A percentile compares a stretch with the other conserved stretches of the same genome.
These are phyloP conservation scores for Ophioninae sp. DNA, from an alignment of 2,888 invertebrate genomes.

Conservation along the genomic window DNA sequence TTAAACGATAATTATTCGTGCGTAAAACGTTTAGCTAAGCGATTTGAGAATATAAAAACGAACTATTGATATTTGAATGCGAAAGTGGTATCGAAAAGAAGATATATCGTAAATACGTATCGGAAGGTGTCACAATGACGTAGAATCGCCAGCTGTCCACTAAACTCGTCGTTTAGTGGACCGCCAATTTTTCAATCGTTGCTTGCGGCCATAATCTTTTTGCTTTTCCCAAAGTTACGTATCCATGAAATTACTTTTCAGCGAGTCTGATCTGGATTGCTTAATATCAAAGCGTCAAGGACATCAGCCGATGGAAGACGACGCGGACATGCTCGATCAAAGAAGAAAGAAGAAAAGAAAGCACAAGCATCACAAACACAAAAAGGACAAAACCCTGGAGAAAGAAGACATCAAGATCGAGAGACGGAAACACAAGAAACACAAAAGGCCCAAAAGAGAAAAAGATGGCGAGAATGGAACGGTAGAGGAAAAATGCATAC, in stretches of 20 bases:
- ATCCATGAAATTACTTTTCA: conserved; percentile 56
- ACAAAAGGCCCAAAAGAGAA: conserved; percentile 75
- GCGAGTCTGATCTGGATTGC: conserved; percentile 77
- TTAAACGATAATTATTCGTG: conserved; percentile 4
- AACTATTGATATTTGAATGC: background rate
- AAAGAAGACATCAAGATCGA: conserved; percentile 63
- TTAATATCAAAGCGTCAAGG: conserved; percentile 72
- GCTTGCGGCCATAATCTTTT: background rate
- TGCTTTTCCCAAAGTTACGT: background rate
- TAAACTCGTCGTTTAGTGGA: background rate
- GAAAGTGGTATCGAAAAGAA: background rate
- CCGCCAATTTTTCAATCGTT: background rate
- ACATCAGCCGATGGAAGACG: conserved; percentile 71
- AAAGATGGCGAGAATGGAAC: conserved; percentile 76
- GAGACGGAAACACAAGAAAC: conserved; percentile 79
- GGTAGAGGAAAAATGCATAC: conserved; percentile 69
- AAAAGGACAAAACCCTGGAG: conserved; percentile 77
- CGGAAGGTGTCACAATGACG: background rate
- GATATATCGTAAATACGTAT: background rate
- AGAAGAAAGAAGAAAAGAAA: conserved; percentile 79
- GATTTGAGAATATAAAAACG: background rate
- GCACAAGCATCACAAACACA: conserved; percentile 79
- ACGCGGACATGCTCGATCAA: conserved; percentile 74
- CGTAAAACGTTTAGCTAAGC: background rate
- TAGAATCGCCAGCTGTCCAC: background rate